Evolutionary conservation across 2,888 invertebrate genomes (phyloP).

Genomic region (Smittia aterrima): DNA sequence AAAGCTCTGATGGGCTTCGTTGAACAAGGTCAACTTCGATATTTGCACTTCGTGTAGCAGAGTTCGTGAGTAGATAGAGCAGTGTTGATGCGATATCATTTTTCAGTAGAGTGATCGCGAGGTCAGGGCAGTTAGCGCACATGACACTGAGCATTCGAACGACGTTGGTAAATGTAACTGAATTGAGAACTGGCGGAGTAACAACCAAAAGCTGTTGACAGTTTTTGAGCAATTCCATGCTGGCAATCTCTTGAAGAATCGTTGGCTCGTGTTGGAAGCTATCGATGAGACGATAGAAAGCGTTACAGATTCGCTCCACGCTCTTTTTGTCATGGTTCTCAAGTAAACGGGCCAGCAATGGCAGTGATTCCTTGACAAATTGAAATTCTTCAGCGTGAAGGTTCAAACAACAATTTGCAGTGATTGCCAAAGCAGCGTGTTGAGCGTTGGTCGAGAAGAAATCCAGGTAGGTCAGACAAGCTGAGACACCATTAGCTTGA

Average conservation of each 20-base stretch:
- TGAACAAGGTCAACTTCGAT: constrained; percentile 80
- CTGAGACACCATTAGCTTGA: constrained; percentile 91
- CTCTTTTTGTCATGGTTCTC: constrained; percentile 95
- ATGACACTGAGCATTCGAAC: constrained; percentile 94
- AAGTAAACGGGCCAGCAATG: constrained; percentile 75
- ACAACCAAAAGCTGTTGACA: constrained; percentile 89
- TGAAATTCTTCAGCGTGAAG: constrained; percentile 92
- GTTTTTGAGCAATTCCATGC: constrained; percentile 85
- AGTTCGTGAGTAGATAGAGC: constrained; percentile 90
- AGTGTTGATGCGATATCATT: constrained; percentile 96
- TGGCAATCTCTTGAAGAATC: constrained; percentile 90
- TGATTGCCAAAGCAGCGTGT: constrained; percentile 91
- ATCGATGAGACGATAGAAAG: constrained; percentile 94
- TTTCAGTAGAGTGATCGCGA: constrained; percentile 86
- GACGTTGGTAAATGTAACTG: constrained; percentile 93
- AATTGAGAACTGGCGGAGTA: constrained; percentile 92
- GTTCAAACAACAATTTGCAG: constrained; percentile 97
- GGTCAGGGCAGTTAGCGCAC: constrained; percentile 92
- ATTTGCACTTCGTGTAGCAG: constrained; percentile 60
- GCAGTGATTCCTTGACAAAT: constrained; percentile 83
- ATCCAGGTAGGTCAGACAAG: constrained; percentile 94
- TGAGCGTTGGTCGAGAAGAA: constrained; percentile 99
- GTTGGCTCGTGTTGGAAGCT: constrained; percentile 91
- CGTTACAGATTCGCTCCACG: constrained; percentile 94
- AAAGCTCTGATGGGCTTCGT: constrained; percentile 91